Base-by-base conservation (phyloP, 2,888 invertebrate genomes). In the Campoplex nolae region DNA sequence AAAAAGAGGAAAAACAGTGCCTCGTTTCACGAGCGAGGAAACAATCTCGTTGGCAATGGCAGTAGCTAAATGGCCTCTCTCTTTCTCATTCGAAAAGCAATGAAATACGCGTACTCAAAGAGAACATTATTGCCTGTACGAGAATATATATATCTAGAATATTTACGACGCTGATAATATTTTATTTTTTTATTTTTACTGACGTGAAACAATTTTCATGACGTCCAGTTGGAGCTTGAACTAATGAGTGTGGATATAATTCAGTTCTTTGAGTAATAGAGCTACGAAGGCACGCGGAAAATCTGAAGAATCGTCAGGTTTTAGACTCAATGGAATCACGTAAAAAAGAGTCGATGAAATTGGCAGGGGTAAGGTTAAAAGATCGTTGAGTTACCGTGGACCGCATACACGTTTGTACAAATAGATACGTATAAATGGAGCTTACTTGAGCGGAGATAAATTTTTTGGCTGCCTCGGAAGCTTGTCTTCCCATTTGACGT, bases 381-480 rank as follows among this genome's bases (percentile, higher is more conserved):
- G 23, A 23, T 23, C 23, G 23, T 23, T 23, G 23, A 23, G 0
- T 23, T 23, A 23, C 23, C 23, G 23, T 23, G 23, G 23, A 23
- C 23, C 23, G 23, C 23, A 38, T 38, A 38, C 6, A 38, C 6
- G 6, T 38, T 38, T 56, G 23, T n/a, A n/a, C n/a, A n/a, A n/a
- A n/a, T n/a, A n/a, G n/a, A n/a, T n/a, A n/a, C n/a, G n/a, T n/a
- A n/a, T n/a, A n/a, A n/a, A n/a, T n/a, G n/a, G n/a, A n/a, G 81
- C 81, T 81, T 94, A 97, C 97, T 96, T 97, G 97, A 95, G 97
- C 95, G 86, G 96, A 95, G 94, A 98, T 96, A 95, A 98, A 97
- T 93, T 97, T 97, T 95, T 98, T 98, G 91, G 98, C 98, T 91
- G 97, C 97, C 92, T 98, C 98, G 88, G 97, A 96, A 89, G 98